Conservation (phyloP, 2,113 vertebrate genomes). For the Lontra canadensis region DNA sequence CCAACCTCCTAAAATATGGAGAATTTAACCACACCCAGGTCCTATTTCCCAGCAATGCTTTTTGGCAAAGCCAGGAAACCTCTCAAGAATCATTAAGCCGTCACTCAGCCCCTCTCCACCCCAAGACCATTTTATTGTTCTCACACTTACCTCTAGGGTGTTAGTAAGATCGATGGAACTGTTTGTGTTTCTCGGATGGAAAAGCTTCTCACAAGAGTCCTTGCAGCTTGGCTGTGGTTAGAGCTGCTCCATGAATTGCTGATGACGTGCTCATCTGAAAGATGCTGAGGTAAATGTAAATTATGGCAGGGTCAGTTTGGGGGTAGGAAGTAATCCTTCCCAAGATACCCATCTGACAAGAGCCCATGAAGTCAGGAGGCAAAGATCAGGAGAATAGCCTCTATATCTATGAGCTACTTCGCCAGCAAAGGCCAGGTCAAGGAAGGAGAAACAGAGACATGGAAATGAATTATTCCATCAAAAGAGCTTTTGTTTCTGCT, state of each 20-base stretch:
- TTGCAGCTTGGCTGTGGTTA: conserved; percentile 28
- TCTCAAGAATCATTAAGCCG: conserved; percentile 41
- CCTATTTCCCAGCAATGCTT: conserved; percentile 63
- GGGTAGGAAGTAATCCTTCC: conserved; percentile 33
- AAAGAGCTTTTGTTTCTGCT: background rate
- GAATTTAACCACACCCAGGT: conserved; percentile 38
- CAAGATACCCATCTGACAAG: background rate
- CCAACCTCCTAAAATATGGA: background rate
- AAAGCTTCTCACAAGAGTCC: conserved; percentile 36
- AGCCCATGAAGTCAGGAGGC: background rate
- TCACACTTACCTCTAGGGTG: conserved; percentile 67
- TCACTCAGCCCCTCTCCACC: background rate
- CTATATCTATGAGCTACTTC: background rate
- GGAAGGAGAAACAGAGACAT: background rate
- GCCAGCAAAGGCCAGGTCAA: background rate
- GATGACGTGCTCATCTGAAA: conserved; percentile 41
- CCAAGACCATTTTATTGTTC: conserved; percentile 50
- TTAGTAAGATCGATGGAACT: conserved; percentile 54
- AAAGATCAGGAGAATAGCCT: background rate
- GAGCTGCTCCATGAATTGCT: conserved; percentile 1
- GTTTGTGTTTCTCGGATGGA: conserved; percentile 36
- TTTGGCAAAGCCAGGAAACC: conserved; percentile 55
- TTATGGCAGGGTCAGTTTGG: background rate
- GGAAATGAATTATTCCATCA: background rate
- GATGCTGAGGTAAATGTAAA: conserved; percentile 25